Percentiles rank a stretch among this genome's conserved stretches.
These are phyloP conservation scores for Bubo blakistoni DNA, from an alignment of 2,113 vertebrate species.

Conservation along the genomic window DNA sequence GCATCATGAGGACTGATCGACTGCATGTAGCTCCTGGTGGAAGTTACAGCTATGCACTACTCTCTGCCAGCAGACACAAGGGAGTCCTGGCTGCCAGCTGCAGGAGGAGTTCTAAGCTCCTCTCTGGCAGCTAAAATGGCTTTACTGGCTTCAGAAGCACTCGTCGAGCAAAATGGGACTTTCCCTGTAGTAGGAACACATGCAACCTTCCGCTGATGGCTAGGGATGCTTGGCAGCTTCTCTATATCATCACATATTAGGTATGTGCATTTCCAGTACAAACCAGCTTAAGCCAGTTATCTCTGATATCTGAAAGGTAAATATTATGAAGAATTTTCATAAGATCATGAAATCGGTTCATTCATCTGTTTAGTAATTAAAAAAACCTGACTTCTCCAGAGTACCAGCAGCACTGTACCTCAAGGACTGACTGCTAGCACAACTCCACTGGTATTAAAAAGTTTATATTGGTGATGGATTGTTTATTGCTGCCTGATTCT, in stretches of 20 bases:
- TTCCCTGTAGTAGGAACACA: not conserved
- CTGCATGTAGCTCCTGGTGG: fast-evolving
- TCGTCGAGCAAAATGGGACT: not conserved
- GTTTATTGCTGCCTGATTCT: not conserved
- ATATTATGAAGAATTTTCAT: not conserved
- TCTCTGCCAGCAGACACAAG: not conserved
- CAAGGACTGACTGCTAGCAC: not conserved
- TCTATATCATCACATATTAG: not conserved
- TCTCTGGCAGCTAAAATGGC: not conserved
- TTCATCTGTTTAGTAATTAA: not conserved
- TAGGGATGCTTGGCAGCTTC: not conserved
- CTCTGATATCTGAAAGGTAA: not conserved
- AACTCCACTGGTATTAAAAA: not conserved
- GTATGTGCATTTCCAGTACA: not conserved
- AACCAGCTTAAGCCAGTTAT: not conserved
- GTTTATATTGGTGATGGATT: not conserved
- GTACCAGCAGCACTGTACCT: not conserved
- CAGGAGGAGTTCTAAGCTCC: not conserved
- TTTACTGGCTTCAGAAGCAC: not conserved
- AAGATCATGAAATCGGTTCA: not conserved
- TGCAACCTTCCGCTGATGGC: not conserved
- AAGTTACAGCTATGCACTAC: not conserved
- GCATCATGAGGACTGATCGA: not conserved
- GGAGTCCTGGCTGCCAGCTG: not conserved
- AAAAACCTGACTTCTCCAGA: not conserved